phyloP scores from a whole-genome alignment of 2,888 invertebrate genomes.

The Ceraclea dissimilis region DNA sequence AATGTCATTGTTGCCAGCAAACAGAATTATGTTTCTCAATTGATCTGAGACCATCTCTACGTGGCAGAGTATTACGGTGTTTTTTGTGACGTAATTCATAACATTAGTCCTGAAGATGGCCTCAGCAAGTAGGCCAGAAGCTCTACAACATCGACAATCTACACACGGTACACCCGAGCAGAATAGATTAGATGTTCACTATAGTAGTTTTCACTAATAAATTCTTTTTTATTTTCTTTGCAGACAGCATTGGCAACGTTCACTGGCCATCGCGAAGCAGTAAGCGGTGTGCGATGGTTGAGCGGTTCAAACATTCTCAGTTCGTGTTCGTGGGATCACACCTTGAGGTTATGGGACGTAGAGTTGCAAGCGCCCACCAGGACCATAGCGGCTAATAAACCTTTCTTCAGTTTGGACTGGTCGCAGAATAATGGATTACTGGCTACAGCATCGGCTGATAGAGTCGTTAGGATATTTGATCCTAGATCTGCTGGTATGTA shows the following conservation, averaged over 20 bases:
- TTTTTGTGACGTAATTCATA: no score
- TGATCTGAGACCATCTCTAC: no score
- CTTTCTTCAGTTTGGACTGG: conserved; percentile 80
- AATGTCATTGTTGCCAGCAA: no score
- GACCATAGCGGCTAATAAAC: conserved; percentile 65
- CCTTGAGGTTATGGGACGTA: conserved; percentile 89
- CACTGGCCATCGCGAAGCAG: conserved; percentile 87
- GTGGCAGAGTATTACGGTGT: no score
- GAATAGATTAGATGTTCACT: no score
- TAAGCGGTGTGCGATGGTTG: conserved; percentile 81
- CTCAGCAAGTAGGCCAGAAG: no score
- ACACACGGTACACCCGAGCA: no score
- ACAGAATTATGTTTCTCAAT: no score
- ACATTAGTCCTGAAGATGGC: no score
- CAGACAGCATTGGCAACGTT: conserved; percentile 79
- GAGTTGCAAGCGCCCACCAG: conserved; percentile 51
- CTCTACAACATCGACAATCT: no score
- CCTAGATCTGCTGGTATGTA: conserved; percentile 70
- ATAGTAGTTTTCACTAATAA: no score
- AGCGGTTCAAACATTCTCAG: conserved; percentile 69
- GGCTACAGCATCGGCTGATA: conserved; percentile 84
- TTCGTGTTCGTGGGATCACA: conserved; percentile 93
- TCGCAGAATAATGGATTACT: conserved; percentile 68
- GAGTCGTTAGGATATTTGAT: conserved; percentile 87
- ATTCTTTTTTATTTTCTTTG: neutral